phyloP scores from a whole-genome alignment of 1,140 invertebrate genomes.

The Aphis gossypii region DNA sequence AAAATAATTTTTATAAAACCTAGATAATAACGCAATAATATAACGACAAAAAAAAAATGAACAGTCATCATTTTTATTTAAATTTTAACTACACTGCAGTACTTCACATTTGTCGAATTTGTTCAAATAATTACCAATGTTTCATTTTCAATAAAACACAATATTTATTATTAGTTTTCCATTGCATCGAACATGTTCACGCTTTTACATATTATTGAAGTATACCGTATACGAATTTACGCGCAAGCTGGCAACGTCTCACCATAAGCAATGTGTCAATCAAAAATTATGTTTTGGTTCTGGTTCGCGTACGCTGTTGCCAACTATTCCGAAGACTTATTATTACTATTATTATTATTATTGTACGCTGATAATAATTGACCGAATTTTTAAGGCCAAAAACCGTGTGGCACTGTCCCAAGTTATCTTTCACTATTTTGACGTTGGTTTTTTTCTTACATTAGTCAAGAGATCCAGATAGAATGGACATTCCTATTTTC shows the following conservation, averaged over 20 bases:
- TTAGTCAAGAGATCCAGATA: constrained; percentile 20
- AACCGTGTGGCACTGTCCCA: constrained; percentile 29
- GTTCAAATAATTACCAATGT: neutral
- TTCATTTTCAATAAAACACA: neutral
- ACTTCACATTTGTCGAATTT: neutral
- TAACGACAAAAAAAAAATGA: neutral
- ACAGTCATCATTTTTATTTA: neutral
- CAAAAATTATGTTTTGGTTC: constrained; percentile 55
- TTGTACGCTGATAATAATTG: constrained; percentile 23
- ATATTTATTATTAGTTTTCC: neutral
- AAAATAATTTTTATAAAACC: neutral
- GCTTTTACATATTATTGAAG: neutral
- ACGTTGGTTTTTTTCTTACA: neutral
- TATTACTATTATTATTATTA: constrained; percentile 50
- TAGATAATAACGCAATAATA: neutral
- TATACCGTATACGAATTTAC: constrained; percentile 1
- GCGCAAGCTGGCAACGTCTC: constrained; percentile 34
- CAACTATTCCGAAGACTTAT: constrained; percentile 42
- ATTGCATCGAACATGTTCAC: neutral
- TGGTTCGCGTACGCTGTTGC: constrained; percentile 48
- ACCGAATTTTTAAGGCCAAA: constrained; percentile 51
- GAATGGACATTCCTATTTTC: neutral
- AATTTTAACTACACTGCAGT: neutral
- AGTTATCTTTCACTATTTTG: constrained; percentile 43
- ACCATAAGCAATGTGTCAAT: constrained; percentile 56